phyloP scores from a whole-genome alignment of 2,888 invertebrate species.

The Cheilosia urbana region DNA sequence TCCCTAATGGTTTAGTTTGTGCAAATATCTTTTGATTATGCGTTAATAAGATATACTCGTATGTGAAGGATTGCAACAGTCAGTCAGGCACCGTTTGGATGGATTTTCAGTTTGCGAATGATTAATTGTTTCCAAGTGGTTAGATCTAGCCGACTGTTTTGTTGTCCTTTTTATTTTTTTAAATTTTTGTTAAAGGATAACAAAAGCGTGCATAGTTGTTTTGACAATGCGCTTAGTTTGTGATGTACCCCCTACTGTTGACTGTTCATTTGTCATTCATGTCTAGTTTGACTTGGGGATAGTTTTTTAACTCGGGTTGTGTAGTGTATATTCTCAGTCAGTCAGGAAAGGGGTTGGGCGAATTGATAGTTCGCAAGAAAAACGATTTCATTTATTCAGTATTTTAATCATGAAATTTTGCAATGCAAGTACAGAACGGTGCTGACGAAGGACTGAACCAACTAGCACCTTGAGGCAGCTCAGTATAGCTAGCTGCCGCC shows the following conservation, averaged over 20 bases:
- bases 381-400: background rate
- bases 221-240: conserved; percentile 50
- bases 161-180: conserved; percentile 38
- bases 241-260: conserved; percentile 51
- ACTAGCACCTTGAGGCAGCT: too few relatives aligned
- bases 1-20: conserved; percentile 76
- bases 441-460: too few relatives aligned
- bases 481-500: too few relatives aligned
- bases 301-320: background rate
- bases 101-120: conserved; percentile 39
- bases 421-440: too few relatives aligned
- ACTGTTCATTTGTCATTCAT: conserved; percentile 68
- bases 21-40: conserved; percentile 76
- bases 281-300: conserved; percentile 14
- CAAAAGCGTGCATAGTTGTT: conserved; percentile 61
- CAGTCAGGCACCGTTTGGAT: conserved; percentile 38
- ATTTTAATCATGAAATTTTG: too few relatives aligned
- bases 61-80: conserved; percentile 59
- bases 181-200: background rate
- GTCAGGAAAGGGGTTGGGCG: too few relatives aligned
- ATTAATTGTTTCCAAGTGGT: conserved; percentile 62
- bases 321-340: background rate
- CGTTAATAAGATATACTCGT: conserved; percentile 67
- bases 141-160: conserved; percentile 68
- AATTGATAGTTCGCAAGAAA: background rate